Evolutionary conservation across 1,140 invertebrate genomes (phyloP), one percentile per base, ranked within the genome.

Genomic region (Epicauta chinensis): DNA sequence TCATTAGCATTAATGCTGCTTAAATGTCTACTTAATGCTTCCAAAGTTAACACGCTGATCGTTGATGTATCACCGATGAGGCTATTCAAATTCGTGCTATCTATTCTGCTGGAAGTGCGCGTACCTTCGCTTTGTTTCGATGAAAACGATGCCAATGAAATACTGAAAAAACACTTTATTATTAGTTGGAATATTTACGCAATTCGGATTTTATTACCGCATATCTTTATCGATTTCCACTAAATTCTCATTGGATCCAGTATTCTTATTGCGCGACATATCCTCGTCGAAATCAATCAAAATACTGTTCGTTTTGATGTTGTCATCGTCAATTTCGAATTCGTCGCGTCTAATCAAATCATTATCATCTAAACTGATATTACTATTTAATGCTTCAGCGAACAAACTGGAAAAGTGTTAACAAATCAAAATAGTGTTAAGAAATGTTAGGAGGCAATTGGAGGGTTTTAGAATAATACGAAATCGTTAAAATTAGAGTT

Each of bases 231-330:
- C 29, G 30, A 32, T 12, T 6, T 52, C 32, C 35, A 46, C 35
- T 7, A 48, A 38, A 41, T 47, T 57, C n/a, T 47, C 34, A 37
- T 23, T 14, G 17, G 48, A 31, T 11, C 16, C 17, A 16, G 16
- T 41, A 41, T 49, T 44, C 17, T 12, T 37, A 34, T 38, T 45
- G 36, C 15, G 13, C 3, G 36, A 32, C 17, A 34, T 11, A 16
- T 44, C 42, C 16, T 65, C 63, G 17, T 65, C 63, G 32, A 62
- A 63, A 30, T 63, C 60, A 45, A 65, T 55, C 4, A 63, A 51
- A 32, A 58, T 45, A 1, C 55, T 63, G 6, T 59, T 31, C 30
- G 57, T 53, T 34, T 55, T 42, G 1, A 43, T 39, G 29, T 59
- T 55, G 30, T 39, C 36, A 15, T 52, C 36, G 3, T 34, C 15